These are phyloP conservation scores for Drosophila picticornis DNA, from an alignment of 2,888 invertebrate genomes.

Conservation along the genomic window DNA sequence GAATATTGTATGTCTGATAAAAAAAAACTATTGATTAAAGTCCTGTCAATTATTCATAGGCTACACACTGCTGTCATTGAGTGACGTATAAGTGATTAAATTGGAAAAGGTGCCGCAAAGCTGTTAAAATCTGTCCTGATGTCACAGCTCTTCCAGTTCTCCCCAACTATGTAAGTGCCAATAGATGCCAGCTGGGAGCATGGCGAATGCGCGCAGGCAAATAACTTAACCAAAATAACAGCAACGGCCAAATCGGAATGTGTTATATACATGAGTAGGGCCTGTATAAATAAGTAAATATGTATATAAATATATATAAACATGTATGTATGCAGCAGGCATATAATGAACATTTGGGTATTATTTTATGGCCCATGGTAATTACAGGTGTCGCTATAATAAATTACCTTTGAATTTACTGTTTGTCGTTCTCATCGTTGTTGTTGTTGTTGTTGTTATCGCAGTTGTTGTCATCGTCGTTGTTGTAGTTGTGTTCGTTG, in stretches of 20 bases:
- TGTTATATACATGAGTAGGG: conserved; percentile 19
- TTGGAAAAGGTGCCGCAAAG: conserved; percentile 39
- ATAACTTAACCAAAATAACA: conserved; percentile 27
- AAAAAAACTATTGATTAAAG: not conserved
- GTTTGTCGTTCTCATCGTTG: conserved; percentile 70
- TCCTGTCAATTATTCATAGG: conserved; percentile 22
- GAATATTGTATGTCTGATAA: not conserved
- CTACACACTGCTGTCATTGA: conserved; percentile 13
- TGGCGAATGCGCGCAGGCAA: conserved; percentile 11
- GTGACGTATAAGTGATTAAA: conserved; percentile 39
- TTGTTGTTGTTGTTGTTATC: conserved; percentile 28
- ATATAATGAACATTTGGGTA: conserved; percentile 42
- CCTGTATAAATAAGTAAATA: conserved; percentile 28
- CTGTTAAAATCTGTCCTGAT: conserved; percentile 33
- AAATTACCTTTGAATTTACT: conserved; percentile 82
- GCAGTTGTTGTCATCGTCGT: conserved; percentile 34
- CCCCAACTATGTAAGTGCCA: conserved; percentile 8
- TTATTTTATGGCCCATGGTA: conserved; percentile 82
- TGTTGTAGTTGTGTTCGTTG: conserved; percentile 38
- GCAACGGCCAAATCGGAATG: conserved; percentile 23
- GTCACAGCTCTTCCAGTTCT: not conserved
- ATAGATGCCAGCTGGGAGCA: conserved; percentile 11
- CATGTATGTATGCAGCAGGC: conserved; percentile 19
- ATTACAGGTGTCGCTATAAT: conserved; percentile 81
- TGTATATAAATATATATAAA: not conserved